Evolutionary conservation across 2,888 invertebrate species (phyloP).

Genomic region (Acanthosepion lycidas): DNA sequence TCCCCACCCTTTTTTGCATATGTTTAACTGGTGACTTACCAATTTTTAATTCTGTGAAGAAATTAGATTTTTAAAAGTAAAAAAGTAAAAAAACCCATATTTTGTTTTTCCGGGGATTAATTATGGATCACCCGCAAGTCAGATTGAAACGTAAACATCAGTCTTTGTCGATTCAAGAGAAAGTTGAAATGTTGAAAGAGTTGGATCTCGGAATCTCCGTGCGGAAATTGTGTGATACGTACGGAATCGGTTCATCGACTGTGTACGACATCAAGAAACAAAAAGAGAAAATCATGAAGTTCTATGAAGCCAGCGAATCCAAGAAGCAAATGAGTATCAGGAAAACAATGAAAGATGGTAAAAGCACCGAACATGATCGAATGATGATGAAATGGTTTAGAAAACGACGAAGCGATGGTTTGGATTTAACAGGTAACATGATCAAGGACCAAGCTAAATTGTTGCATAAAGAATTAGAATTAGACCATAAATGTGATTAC

Average conservation of each 20-base stretch:
- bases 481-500: slow-evolving; percentile 35
- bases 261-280: slow-evolving; percentile 39
- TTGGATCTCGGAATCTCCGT: neutral
- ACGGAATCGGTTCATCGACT: neutral
- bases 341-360: slow-evolving; percentile 39
- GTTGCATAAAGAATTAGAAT: neutral
- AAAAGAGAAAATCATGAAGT: slow-evolving; percentile 6
- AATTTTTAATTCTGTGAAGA: no score
- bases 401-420: neutral
- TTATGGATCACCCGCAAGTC: neutral
- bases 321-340: neutral
- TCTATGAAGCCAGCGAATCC: slow-evolving; percentile 34
- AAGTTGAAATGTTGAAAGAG: slow-evolving; percentile 41
- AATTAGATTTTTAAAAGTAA: no score
- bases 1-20: no score
- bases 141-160: neutral
- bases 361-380: neutral
- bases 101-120: neutral
- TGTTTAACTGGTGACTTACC: no score
- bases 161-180: slow-evolving; percentile 36
- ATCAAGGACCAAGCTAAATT: slow-evolving; percentile 15
- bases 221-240: neutral
- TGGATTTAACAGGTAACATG: neutral
- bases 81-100: no score
- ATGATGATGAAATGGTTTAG: slow-evolving; percentile 35